Conservation (phyloP, 2,113 vertebrate genomes). For the Mesoclemmys tuberculata region DNA sequence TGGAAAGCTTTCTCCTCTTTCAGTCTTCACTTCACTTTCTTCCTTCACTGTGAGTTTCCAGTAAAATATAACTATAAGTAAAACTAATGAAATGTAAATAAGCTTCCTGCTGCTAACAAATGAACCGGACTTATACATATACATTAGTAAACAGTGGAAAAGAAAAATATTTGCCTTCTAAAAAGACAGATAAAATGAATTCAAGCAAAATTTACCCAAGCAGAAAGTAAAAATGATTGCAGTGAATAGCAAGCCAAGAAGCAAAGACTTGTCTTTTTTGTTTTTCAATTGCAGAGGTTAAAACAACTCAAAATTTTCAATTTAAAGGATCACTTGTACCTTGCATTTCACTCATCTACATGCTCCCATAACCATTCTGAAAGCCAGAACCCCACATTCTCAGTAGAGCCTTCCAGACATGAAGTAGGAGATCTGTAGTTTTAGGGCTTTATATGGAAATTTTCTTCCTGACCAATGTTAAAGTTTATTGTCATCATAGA, state of each 20-base stretch:
- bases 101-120: background rate
- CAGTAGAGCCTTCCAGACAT: background rate
- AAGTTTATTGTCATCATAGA: background rate
- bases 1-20: background rate
- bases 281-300: background rate
- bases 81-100: background rate
- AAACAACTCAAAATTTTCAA: background rate
- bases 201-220: background rate
- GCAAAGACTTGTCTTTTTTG: background rate
- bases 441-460: background rate
- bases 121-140: background rate
- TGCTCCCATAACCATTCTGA: background rate
- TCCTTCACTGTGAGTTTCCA: background rate
- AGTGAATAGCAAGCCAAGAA: background rate
- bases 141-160: background rate
- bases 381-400: background rate
- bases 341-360: background rate
- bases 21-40: background rate
- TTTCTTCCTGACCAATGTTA: background rate
- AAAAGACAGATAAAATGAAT: background rate
- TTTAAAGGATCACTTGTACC: background rate
- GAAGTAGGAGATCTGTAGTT: background rate
- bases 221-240: background rate
- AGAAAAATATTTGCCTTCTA: background rate
- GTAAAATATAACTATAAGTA: background rate